phyloP scores from a whole-genome alignment of 2,113 vertebrate genomes.

The Setophaga kirtlandii region DNA sequence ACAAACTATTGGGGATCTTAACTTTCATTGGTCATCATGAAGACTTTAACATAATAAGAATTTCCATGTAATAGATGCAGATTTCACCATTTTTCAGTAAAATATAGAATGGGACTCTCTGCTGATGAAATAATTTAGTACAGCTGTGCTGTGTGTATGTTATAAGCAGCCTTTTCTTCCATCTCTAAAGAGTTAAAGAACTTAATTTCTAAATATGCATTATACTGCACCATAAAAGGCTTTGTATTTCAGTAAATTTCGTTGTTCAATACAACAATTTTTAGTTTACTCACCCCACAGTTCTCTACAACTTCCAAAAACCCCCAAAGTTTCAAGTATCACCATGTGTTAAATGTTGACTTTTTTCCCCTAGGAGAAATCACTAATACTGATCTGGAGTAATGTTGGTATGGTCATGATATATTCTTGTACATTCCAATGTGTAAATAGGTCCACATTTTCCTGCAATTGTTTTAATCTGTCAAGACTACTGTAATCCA shows the following conservation, averaged over 20 bases:
- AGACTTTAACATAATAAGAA: background rate
- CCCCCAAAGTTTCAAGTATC: background rate
- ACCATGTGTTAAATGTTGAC: background rate
- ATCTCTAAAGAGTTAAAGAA: background rate
- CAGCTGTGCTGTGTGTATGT: background rate
- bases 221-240: background rate
- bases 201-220: background rate
- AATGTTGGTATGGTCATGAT: background rate
- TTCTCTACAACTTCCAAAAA: background rate
- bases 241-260: background rate
- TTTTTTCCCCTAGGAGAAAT: background rate
- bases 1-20: background rate
- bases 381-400: background rate
- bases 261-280: background rate
- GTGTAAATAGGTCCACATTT: background rate
- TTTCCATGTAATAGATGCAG: background rate
- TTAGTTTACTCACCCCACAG: background rate
- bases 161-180: background rate
- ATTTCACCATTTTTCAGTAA: background rate
- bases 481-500: background rate
- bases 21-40: background rate
- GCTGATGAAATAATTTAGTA: background rate
- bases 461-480: background rate
- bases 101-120: background rate
- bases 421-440: background rate